Base-by-base conservation (phyloP, 2,113 vertebrate genomes). In the Dicentrarchus labrax region DNA sequence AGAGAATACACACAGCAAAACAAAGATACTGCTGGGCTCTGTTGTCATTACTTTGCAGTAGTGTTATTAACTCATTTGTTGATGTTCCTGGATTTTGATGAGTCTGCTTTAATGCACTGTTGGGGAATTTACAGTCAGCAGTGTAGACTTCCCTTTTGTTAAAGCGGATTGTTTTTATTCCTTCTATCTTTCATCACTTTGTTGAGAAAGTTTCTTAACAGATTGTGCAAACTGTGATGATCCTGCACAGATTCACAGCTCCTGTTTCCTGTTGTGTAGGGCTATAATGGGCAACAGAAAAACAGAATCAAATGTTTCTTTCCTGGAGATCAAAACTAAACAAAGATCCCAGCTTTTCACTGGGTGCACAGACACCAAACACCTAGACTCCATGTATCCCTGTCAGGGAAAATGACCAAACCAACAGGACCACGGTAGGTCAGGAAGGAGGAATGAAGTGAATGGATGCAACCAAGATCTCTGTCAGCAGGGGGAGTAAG, bases 101-200 rank as follows among this genome's bases (percentile, higher is more conserved):
- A 85, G 54, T 77, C 5, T 36, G 84, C 84, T 61, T 30, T 45
- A 54, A 36, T 38, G 7, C 69, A 13, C 38, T 17, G 39, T 30
- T 17, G 11, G 54, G 61, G 45, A 19, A 64, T 57, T 22, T 17
- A 9, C 54, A 78, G 72, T 83, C 84, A 86, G 78, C 75, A 76
- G 70, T 12, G n/a, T 66, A 60, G 47, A 82, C 86, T 88, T 88
- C 84, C 89, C 64, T 62, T 86, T 72, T 72, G 38, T 10, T 50
- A 13, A 41, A 54, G 13, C 71, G 6, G 51, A 9, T 17, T 72
- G 47, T 82, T 78, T 78, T 66, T 4, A 53, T 21, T 21, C 5
- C 47, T 24, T 64, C 36, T 15, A n/a, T 65, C 2, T 81, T 48
- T 51, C 36, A 50, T 16, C 12, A 48, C 19, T 56, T 47, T 69